Evolutionary conservation across 2,113 vertebrate species (phyloP).

Genomic region (Aldabrachelys gigantea): DNA sequence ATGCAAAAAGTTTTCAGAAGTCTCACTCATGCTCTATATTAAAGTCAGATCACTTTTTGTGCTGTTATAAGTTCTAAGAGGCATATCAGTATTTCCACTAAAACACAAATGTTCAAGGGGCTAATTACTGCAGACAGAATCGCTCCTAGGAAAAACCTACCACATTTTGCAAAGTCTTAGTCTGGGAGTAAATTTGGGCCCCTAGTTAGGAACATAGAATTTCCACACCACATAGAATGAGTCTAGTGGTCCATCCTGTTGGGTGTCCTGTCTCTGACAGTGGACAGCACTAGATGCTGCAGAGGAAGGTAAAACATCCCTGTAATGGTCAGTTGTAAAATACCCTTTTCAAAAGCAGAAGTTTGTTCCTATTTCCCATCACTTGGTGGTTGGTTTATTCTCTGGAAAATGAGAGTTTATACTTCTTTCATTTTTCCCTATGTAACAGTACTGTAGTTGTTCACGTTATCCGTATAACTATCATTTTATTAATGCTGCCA

Average conservation of each 20-base stretch:
- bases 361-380: background rate
- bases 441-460: constrained; percentile 25
- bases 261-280: background rate
- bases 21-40: background rate
- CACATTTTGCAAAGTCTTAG: constrained; percentile 29
- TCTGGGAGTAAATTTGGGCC: constrained; percentile 31
- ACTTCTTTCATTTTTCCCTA: background rate
- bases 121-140: constrained; percentile 43
- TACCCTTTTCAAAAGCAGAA: background rate
- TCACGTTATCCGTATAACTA: background rate
- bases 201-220: background rate
- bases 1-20: constrained; percentile 16
- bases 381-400: background rate
- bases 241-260: background rate
- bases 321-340: background rate
- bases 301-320: constrained; percentile 1
- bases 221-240: background rate
- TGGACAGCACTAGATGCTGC: background rate
- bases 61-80: background rate
- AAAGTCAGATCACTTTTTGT: background rate
- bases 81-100: constrained; percentile 32
- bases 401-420: background rate
- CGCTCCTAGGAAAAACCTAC: constrained; percentile 27
- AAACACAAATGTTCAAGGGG: constrained; percentile 41
- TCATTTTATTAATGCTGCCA: background rate